Base-by-base conservation (phyloP, 2,888 invertebrate species). In the Bhutanitis thaidina region DNA sequence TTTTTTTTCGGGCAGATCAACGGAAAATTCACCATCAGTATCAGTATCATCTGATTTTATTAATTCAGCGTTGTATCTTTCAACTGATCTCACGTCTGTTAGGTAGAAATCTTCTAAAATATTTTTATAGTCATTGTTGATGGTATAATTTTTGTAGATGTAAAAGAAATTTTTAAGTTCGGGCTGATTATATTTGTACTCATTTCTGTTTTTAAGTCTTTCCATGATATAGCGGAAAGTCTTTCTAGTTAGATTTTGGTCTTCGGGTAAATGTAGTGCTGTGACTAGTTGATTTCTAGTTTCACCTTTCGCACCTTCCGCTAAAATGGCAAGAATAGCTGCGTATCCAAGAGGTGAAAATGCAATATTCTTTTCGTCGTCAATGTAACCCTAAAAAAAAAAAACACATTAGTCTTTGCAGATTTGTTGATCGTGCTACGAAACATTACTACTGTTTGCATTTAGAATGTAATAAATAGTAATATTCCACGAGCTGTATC, bases 131-230 rank as follows among this genome's bases (percentile, higher is more conserved):
- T 91, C 90, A 35, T 92, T 90, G 53, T 91, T 90, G 2, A 91
- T 91, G 0, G 91, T 91, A 64, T 92, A 91, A 61, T 93, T 93
- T 62, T 92, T 92, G 70, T 93, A 93, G 5, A 93, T 90, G 61
- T 93, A 93, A 63, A 93, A 91, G 85, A 91, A 93, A 61, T 92
- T 93, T 66, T 92, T 92, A 57, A 93, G 80, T 58, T 93, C 92
- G 0, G 93, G 93, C 52, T 85, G 80, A 56, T 90, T 90, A 47
- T 79, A 74, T 71, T 85, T 83, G 57, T 87, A 90, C 53, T 86
- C 80, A 44, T 87, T 78, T 1, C 75, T 84, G 43, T 90, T 90
- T 58, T 83, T 88, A n/a, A 91, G 64, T 40, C 90, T 77, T 44
- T 90, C 80, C 77, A 91, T 83, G 7, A 91, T 86, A 40, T 74